phyloP scores from a whole-genome alignment of 2,797 vertebrate species.

The Podargus strigoides region DNA sequence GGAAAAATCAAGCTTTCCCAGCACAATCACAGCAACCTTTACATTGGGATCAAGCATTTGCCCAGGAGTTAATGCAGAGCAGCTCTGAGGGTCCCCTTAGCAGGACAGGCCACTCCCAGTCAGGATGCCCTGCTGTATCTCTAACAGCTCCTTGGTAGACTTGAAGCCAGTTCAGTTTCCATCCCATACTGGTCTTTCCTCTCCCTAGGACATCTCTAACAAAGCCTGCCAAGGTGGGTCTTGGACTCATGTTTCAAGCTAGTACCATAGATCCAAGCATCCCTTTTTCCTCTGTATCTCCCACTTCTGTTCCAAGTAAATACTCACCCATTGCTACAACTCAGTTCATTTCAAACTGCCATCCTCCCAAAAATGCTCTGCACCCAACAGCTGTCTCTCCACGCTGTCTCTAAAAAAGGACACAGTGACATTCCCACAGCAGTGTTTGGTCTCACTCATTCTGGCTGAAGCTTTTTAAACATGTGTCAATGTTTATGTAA shows the following conservation, averaged over 20 bases:
- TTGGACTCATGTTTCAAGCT: background rate
- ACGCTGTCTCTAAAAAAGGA: background rate
- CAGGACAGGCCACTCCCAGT: background rate
- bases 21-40: fast-evolving
- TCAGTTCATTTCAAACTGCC: background rate
- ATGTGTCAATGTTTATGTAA: slow-evolving; percentile 11
- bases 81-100: background rate
- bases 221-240: background rate
- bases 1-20: background rate
- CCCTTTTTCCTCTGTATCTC: background rate
- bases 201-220: background rate
- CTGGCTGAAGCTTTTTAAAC: slow-evolving; percentile 21
- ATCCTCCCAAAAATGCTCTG: background rate
- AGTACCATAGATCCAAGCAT: background rate
- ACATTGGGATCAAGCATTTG: background rate
- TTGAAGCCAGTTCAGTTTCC: background rate
- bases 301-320: background rate
- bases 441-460: background rate
- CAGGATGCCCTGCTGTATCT: background rate
- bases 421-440: background rate
- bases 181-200: background rate
- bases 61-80: background rate
- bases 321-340: background rate
- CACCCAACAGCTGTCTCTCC: background rate
- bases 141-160: background rate